Evolutionary conservation across 2,888 invertebrate species (phyloP).

Genomic region (Drosophila helvetica): DNA sequence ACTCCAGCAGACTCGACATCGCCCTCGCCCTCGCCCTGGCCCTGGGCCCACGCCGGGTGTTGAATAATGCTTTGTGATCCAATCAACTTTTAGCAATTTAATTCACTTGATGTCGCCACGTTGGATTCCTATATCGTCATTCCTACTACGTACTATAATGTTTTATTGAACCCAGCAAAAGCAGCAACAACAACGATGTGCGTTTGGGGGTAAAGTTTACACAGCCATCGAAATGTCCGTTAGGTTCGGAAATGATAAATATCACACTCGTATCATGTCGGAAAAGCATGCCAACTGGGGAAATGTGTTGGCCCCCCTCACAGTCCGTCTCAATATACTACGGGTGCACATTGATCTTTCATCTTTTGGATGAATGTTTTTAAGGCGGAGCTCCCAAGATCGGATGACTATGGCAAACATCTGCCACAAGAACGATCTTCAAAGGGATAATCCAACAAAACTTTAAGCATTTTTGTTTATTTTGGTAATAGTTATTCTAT

Average conservation of each 20-base stretch:
- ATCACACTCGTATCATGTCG: background rate
- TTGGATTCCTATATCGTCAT: slow-evolving; percentile 40
- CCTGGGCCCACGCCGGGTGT: slow-evolving; percentile 54
- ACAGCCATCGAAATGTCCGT: slow-evolving; percentile 15
- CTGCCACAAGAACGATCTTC: too few species aligned
- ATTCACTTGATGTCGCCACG: slow-evolving; percentile 68
- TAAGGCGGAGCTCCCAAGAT: too few species aligned
- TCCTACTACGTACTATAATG: slow-evolving; percentile 41
- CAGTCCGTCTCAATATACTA: too few species aligned
- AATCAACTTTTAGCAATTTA: slow-evolving; percentile 77
- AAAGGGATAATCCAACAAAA: too few species aligned
- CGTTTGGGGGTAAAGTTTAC: background rate
- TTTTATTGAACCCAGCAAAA: slow-evolving; percentile 43
- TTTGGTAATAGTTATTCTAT: too few species aligned
- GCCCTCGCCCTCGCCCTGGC: slow-evolving; percentile 47
- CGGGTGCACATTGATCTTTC: too few species aligned
- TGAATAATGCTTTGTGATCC: slow-evolving; percentile 80
- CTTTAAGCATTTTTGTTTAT: too few species aligned
- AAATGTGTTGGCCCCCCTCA: too few species aligned
- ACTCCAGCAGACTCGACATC: slow-evolving; percentile 60
- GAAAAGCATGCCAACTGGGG: background rate
- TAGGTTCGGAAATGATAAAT: slow-evolving; percentile 21
- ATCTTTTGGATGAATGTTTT: too few species aligned
- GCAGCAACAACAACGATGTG: slow-evolving; percentile 1
- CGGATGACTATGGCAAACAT: too few species aligned